Evolutionary conservation across 2,888 invertebrate genomes (phyloP).

Genomic region (Baccha elongata): DNA sequence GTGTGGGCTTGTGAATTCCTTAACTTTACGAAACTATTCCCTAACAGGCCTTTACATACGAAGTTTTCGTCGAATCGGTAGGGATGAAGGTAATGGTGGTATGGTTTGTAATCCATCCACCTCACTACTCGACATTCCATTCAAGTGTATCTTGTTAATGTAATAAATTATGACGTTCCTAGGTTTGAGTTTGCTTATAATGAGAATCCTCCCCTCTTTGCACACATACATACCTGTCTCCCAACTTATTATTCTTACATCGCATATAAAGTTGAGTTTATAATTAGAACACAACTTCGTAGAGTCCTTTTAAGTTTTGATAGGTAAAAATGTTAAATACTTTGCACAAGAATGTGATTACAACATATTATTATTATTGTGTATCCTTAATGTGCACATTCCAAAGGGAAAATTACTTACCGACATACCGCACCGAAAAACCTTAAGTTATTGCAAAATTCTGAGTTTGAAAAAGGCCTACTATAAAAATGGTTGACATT

Average conservation of each 20-base stretch:
- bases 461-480: constrained; percentile 29
- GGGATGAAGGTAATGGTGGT: not conserved
- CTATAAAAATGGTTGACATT: constrained; percentile 41
- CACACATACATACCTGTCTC: not conserved
- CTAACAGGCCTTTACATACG: constrained; percentile 2
- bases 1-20: constrained; percentile 52
- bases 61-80: not conserved
- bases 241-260: constrained; percentile 4
- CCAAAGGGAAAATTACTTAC: constrained; percentile 50
- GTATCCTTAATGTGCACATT: constrained; percentile 52
- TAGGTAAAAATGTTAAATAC: constrained; percentile 49
- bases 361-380: constrained; percentile 27
- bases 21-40: constrained; percentile 62
- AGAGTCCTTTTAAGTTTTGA: constrained; percentile 37
- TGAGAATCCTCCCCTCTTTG: no score
- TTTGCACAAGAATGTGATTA: constrained; percentile 50
- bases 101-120: constrained; percentile 31
- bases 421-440: constrained; percentile 41
- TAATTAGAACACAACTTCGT: constrained; percentile 56
- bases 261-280: constrained; percentile 29
- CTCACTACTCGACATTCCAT: constrained; percentile 49
- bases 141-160: constrained; percentile 62
- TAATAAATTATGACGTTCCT: constrained; percentile 56
- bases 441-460: constrained; percentile 39
- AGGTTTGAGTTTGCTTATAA: no score